Conservation (phyloP, 2,113 vertebrate species). For the Calypte anna region DNA sequence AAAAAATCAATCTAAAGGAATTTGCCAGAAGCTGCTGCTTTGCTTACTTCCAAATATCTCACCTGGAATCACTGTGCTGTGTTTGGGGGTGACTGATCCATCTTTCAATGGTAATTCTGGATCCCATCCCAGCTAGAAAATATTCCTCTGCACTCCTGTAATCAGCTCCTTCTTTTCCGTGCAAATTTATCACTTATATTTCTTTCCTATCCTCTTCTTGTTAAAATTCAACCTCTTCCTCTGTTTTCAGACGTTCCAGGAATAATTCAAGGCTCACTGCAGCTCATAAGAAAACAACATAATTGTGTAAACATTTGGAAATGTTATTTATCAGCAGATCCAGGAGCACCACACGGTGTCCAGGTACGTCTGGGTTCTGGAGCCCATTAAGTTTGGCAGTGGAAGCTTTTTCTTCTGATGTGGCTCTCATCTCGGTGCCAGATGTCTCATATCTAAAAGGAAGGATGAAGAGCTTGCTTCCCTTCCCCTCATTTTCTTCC, state of each 20-base stretch:
- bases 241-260: background rate
- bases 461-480: background rate
- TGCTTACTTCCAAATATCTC: background rate
- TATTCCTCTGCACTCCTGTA: background rate
- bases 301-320: fast-evolving
- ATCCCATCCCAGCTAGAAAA: background rate
- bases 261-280: background rate
- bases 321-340: background rate
- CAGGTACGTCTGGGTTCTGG: fast-evolving
- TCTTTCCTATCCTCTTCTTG: background rate
- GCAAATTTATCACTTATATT: background rate
- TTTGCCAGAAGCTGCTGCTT: background rate
- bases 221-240: background rate
- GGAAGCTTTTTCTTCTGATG: slow-evolving; percentile 5
- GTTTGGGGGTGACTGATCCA: background rate
- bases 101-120: background rate
- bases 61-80: background rate
- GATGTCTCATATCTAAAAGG: background rate
- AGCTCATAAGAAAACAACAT: background rate
- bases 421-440: background rate
- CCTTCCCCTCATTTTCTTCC: background rate
- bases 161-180: background rate
- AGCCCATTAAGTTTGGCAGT: background rate
- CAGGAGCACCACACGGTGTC: background rate
- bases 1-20: background rate